phyloP scores from a whole-genome alignment of 2,797 vertebrate genomes.

The Centropyge bicolor region DNA sequence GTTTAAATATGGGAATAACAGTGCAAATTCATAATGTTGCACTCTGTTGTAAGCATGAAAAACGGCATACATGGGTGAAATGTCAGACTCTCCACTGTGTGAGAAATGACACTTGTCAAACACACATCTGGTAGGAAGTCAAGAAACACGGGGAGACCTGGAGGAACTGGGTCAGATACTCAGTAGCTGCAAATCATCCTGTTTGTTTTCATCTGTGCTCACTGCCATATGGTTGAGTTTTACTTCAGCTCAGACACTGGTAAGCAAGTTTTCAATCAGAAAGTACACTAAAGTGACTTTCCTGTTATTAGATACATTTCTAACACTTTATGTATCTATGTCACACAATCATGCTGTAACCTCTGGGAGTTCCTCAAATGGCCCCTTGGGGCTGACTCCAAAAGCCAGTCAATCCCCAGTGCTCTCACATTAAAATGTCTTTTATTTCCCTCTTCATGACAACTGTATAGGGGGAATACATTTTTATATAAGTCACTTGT shows the following conservation, averaged over 20 bases:
- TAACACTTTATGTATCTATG: background rate
- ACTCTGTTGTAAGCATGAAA: too few species aligned
- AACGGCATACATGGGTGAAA: background rate
- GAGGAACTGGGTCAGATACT: conserved; percentile 46
- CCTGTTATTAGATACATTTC: conserved; percentile 6
- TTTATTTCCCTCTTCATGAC: too few species aligned
- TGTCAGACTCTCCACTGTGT: conserved; percentile 6
- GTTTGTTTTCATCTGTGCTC: conserved; percentile 51
- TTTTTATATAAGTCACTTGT: too few species aligned
- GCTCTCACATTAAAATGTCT: too few species aligned
- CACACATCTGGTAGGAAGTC: conserved; percentile 44
- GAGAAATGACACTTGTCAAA: conserved; percentile 44
- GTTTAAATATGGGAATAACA: too few species aligned
- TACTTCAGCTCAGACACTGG: conserved; percentile 10
- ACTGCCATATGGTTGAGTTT: conserved; percentile 48
- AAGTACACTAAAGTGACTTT: conserved; percentile 11
- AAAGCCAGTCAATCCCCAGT: too few species aligned
- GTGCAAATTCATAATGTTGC: too few species aligned
- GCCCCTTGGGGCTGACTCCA: too few species aligned
- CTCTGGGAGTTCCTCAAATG: too few species aligned
- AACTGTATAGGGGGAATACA: too few species aligned
- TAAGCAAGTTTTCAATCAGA: conserved; percentile 30
- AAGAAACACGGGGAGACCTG: conserved; percentile 28
- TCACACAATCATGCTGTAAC: too few species aligned
- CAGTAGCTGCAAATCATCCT: conserved; percentile 46